phyloP scores from a whole-genome alignment of 2,797 vertebrate species.

The Galagoides demidoff region DNA sequence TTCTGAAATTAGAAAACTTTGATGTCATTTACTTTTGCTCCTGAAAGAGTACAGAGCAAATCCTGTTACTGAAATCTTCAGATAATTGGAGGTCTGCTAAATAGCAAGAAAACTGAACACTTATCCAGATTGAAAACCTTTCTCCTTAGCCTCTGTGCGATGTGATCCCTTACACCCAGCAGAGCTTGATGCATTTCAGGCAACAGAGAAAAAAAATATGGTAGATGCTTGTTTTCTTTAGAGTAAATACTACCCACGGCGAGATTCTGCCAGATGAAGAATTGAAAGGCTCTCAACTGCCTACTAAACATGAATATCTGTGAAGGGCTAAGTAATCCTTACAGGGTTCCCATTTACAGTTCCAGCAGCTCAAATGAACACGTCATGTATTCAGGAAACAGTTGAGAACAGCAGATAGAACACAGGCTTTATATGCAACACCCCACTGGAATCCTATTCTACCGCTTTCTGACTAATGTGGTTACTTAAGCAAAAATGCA shows the following conservation, averaged over 20 bases:
- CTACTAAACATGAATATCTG: background rate
- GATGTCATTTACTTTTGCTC: conserved; percentile 64
- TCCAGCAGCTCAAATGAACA: background rate
- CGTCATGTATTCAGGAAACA: background rate
- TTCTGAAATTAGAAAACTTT: conserved; percentile 68
- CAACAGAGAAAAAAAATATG: background rate
- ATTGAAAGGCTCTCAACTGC: background rate
- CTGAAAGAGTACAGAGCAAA: conserved; percentile 34
- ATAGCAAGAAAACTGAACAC: background rate
- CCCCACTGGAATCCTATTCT: background rate
- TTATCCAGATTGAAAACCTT: background rate
- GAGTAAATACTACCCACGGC: background rate
- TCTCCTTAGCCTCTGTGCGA: background rate
- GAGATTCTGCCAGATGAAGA: conserved; percentile 2
- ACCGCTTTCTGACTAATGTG: background rate
- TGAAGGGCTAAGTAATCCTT: background rate
- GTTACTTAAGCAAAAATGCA: background rate
- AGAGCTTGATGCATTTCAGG: background rate
- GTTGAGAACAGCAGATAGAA: background rate
- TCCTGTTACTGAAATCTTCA: conserved; percentile 31
- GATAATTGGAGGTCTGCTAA: conserved; percentile 39
- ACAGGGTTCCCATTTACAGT: background rate
- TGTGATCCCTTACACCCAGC: background rate
- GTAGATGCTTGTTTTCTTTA: background rate
- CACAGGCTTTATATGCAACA: background rate